A percentile compares a stretch with the other conserved stretches of the same genome.
These are phyloP conservation scores for Xenotilapia longispinis DNA, from an alignment of 2,113 vertebrate species.

Conservation along the genomic window DNA sequence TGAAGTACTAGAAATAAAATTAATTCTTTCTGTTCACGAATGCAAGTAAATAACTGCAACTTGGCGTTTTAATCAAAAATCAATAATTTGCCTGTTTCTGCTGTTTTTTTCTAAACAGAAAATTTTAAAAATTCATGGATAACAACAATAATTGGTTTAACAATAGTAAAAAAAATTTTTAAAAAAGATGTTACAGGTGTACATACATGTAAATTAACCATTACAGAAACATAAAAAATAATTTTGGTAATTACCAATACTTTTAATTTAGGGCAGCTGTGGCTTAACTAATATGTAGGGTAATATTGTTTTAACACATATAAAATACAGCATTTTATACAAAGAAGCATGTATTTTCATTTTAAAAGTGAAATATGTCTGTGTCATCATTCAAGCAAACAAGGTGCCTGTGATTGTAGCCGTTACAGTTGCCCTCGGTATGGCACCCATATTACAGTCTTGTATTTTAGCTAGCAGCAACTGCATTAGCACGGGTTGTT, in stretches of 20 bases:
- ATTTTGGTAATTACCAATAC: not conserved
- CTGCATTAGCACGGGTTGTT: rapidly evolving
- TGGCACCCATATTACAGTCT: rapidly evolving
- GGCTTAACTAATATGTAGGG: not conserved
- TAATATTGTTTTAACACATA: not conserved
- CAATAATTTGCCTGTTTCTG: rapidly evolving
- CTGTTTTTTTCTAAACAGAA: not conserved
- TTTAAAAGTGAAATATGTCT: not conserved
- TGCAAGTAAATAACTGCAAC: not conserved
- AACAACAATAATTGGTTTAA: not conserved
- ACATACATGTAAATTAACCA: not conserved
- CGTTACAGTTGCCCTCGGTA: rapidly evolving
- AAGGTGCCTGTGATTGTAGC: not conserved
- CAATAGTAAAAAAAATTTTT: not conserved
- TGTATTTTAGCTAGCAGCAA: not conserved
- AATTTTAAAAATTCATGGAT: rapidly evolving
- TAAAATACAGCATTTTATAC: not conserved
- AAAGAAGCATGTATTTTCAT: not conserved
- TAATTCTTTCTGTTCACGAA: rapidly evolving
- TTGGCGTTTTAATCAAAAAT: rapidly evolving
- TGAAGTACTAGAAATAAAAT: not conserved
- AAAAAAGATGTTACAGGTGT: not conserved
- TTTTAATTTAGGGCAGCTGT: not conserved
- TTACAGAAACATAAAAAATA: not conserved
- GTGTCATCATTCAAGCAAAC: not conserved